phyloP scores from a whole-genome alignment of 2,888 invertebrate genomes.

The Leptopilina drosophilae region DNA sequence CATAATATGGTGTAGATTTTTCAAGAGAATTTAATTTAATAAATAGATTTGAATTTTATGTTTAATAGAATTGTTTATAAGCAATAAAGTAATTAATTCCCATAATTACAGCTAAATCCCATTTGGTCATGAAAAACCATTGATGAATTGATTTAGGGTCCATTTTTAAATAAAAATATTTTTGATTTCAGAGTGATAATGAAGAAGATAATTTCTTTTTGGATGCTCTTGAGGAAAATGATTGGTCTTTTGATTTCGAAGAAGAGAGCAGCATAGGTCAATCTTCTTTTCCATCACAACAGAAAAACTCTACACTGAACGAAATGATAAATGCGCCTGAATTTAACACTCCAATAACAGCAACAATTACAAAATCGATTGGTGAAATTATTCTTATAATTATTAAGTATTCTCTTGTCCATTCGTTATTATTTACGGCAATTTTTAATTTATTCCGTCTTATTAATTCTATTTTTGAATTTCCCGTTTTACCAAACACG shows the following conservation, averaged over 20 bases:
- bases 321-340: constrained; percentile 4
- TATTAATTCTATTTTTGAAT: constrained; percentile 20
- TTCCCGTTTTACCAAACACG: background rate
- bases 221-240: background rate
- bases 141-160: too few species aligned
- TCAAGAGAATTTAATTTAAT: too few species aligned
- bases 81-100: too few species aligned
- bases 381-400: constrained; percentile 25
- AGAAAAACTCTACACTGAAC: background rate
- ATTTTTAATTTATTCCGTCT: constrained; percentile 8
- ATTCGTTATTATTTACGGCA: background rate
- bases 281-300: background rate
- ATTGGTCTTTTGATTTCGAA: background rate
- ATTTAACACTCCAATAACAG: background rate
- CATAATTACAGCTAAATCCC: too few species aligned
- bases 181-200: background rate
- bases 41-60: too few species aligned
- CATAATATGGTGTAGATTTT: too few species aligned
- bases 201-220: constrained; percentile 3
- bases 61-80: too few species aligned
- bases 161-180: too few species aligned
- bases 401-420: constrained; percentile 10
- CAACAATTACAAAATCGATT: background rate
- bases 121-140: too few species aligned
- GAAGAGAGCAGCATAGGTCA: background rate